These are phyloP conservation scores for Mormyrus proboscirostris DNA, from an alignment of 2,797 vertebrate genomes.

Conservation along the genomic window DNA sequence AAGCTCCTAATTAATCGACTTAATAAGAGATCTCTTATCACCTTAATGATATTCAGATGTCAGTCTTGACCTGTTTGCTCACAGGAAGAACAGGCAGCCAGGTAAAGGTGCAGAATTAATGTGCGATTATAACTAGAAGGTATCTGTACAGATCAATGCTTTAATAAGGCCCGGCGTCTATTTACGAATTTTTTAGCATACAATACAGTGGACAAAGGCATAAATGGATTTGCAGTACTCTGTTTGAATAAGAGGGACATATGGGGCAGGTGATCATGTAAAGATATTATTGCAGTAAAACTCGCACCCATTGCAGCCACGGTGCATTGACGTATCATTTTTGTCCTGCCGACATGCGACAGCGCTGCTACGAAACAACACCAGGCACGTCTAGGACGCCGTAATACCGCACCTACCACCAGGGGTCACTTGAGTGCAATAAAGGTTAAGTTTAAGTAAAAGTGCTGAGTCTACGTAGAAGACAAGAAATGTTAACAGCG, in stretches of 20 bases:
- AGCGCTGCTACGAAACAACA: not conserved
- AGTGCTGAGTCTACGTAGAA: not conserved
- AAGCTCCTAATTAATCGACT: slow-evolving; percentile 17
- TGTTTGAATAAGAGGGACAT: not conserved
- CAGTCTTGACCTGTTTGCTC: slow-evolving; percentile 20
- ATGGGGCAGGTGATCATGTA: not conserved
- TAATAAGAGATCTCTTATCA: slow-evolving; percentile 13
- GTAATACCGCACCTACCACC: not conserved
- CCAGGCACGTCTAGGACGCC: not conserved
- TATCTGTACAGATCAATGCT: slow-evolving; percentile 16
- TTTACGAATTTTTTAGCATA: not conserved
- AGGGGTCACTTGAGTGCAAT: not conserved
- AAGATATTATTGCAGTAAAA: not conserved
- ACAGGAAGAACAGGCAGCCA: not conserved
- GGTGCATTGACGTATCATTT: not conserved
- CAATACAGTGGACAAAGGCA: not conserved
- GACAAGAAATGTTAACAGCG: not conserved
- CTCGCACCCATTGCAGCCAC: not conserved
- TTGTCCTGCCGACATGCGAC: not conserved
- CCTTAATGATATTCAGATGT: slow-evolving; percentile 21
- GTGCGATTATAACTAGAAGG: slow-evolving; percentile 7
- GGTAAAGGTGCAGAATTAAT: slow-evolving; percentile 17
- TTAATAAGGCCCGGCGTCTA: slow-evolving; percentile 2
- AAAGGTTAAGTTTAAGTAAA: not conserved
- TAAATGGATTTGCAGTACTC: not conserved